Conservation (phyloP, 2,797 vertebrate species). For the Crenuchus spilurus region DNA sequence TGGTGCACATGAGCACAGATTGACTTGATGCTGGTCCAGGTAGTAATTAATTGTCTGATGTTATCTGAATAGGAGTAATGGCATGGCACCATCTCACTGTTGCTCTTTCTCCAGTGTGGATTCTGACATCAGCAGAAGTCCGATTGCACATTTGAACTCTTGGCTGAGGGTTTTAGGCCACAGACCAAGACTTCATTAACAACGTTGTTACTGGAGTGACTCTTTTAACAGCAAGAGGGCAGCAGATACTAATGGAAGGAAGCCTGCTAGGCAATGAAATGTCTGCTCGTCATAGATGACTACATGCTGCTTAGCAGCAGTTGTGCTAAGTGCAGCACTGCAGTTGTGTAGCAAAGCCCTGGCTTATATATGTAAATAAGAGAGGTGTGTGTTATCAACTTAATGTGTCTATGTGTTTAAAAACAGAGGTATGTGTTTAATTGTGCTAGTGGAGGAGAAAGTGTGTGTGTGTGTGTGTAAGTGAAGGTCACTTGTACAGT, state of each 20-base stretch:
- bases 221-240: constrained; percentile 60
- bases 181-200: constrained; percentile 20
- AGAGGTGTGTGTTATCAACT: too few relatives aligned
- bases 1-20: neutral
- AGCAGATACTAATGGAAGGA: constrained; percentile 52
- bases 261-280: constrained; percentile 28
- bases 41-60: neutral
- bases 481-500: constrained; percentile 58
- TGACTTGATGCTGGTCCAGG: neutral
- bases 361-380: neutral
- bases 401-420: too few relatives aligned
- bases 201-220: constrained; percentile 20
- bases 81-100: neutral
- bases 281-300: constrained; percentile 49
- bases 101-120: neutral
- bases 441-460: neutral
- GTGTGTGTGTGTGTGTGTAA: constrained; percentile 26
- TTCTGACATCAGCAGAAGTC: neutral
- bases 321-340: constrained; percentile 28
- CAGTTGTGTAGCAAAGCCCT: neutral
- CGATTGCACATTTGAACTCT: neutral
- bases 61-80: neutral
- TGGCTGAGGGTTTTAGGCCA: constrained; percentile 5
- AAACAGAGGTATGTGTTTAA: neutral
- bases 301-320: constrained; percentile 18